Base-by-base conservation (phyloP, 1,140 invertebrate species). In the Sinonovacula constricta region DNA sequence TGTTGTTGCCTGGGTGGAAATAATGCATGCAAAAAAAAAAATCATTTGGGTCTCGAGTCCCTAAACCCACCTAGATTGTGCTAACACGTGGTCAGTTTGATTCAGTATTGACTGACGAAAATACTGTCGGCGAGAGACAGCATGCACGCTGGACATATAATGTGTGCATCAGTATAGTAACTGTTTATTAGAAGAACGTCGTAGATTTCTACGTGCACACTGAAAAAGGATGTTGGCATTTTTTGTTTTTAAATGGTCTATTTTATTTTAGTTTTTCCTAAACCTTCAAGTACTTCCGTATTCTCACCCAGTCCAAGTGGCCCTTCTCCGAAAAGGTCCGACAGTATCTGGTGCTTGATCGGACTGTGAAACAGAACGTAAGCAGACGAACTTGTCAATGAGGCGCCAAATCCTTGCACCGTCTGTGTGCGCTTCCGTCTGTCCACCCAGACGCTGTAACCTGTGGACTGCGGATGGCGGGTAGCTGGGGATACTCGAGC, bases 351-450 rank as follows among this genome's bases (percentile, higher is more conserved):
- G 36, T 82, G 69, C 30, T 79, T 53, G 39, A 66, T 51, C 28
- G 75, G 79, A 59, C 83, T 84, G 22, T 82, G 65, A 57, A 71
- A 82, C 3, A 84, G 78, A 30, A 79, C 81, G 45, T 79, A 84
- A 28, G 83, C 83, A 22, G 83, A 77, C 4, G 83, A 80, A 36
- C 80, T 81, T 18, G 83, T 81, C 24, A 84, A 15, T 0, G 83
- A 72, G 0, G 80, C 83, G 24, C 83, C 83, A 68, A 84, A 84
- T 12, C 83, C 83, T 22, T 79, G 74, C 30, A 84, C 80, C 5
- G 59, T 66, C 49, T 84, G 83, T 22, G 71, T 71, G 10, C 65
- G 67, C 30, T 65, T 79, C 15, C 36, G 75, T 24, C 62, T 67
- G 39, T 84, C 66, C 5, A 84, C 62, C 80, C 80, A 57, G 12